These are phyloP conservation scores for Ephialtes manifestator DNA, from an alignment of 2,888 invertebrate species.

Conservation along the genomic window DNA sequence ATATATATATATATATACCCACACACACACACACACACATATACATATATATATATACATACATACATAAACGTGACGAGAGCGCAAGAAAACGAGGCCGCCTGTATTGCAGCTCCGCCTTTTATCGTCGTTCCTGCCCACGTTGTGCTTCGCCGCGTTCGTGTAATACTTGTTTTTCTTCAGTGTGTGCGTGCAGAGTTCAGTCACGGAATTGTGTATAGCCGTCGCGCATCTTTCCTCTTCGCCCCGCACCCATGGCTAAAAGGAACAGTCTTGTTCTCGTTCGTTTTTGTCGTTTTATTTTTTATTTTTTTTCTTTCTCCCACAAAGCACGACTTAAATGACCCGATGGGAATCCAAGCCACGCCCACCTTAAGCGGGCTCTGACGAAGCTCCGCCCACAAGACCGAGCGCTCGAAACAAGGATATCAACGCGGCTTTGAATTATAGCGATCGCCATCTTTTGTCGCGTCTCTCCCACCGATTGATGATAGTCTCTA, in stretches of 20 bases:
- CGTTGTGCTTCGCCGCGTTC: neutral
- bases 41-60: neutral
- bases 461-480: conserved; percentile 40
- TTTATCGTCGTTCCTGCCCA: conserved; percentile 28
- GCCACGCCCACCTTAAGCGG: conserved; percentile 42
- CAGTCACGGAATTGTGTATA: conserved; percentile 4
- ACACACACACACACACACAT: conserved; percentile 2
- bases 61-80: neutral
- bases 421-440: conserved; percentile 71
- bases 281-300: neutral
- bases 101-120: conserved; percentile 32
- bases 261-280: conserved; percentile 31
- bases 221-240: conserved; percentile 30
- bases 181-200: neutral
- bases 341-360: conserved; percentile 39
- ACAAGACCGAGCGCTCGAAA: conserved; percentile 24
- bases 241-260: conserved; percentile 38
- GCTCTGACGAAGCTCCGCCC: conserved; percentile 38
- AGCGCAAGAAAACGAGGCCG: conserved; percentile 19
- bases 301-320: neutral
- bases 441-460: conserved; percentile 69
- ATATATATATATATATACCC: neutral
- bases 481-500: conserved; percentile 1
- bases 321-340: conserved; percentile 13
- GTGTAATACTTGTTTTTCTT: neutral